phyloP scores from a whole-genome alignment of 2,888 invertebrate genomes.

The Timandra comae region DNA sequence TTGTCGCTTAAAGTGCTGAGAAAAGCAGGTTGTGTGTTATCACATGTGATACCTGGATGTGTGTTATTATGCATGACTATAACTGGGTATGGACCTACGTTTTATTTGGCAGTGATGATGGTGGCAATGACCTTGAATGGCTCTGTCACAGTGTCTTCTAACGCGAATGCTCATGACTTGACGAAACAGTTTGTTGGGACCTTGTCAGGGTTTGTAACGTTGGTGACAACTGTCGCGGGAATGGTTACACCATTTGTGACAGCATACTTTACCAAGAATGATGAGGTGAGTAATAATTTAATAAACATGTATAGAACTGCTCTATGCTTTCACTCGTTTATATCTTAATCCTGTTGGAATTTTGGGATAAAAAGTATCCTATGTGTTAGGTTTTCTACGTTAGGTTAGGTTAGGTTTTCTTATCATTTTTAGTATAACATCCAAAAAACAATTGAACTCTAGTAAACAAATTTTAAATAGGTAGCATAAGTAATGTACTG shows the following conservation, averaged over 20 bases:
- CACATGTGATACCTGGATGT: conserved; percentile 31
- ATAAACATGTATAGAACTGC: no score
- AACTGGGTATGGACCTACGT: conserved; percentile 14
- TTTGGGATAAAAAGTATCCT: no score
- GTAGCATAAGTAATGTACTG: no score
- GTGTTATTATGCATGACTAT: conserved; percentile 35
- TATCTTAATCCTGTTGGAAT: no score
- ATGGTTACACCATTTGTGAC: conserved; percentile 79
- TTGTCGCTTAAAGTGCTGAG: conserved; percentile 10
- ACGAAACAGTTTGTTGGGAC: conserved; percentile 81
- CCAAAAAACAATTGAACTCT: no score
- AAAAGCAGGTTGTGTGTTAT: conserved; percentile 40
- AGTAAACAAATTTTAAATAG: no score
- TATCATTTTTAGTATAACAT: no score
- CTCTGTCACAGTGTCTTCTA: conserved; percentile 57
- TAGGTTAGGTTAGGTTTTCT: no score
- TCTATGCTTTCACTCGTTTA: no score
- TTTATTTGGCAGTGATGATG: conserved; percentile 69
- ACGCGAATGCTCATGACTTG: conserved; percentile 76
- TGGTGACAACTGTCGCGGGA: conserved; percentile 75
- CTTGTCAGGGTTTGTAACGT: conserved; percentile 78
- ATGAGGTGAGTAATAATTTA: conserved; percentile 48
- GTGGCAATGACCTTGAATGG: conserved; percentile 72
- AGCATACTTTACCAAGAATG: conserved; percentile 62
- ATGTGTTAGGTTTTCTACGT: no score